Conservation (phyloP, 2,797 vertebrate species). For the Muscicapa striata region DNA sequence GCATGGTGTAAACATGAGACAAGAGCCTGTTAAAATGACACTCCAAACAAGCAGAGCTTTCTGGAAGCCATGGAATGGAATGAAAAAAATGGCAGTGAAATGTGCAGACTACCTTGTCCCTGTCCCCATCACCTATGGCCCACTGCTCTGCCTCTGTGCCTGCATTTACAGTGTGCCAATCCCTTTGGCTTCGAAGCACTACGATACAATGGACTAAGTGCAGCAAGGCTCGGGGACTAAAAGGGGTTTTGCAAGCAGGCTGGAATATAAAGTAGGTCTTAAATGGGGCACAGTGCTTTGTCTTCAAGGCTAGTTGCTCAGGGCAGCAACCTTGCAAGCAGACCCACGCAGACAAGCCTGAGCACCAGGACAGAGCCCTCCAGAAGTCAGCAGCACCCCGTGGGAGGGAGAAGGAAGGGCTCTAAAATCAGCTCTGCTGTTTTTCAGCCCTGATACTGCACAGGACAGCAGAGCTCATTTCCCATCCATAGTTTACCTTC, state of each 20-base stretch:
- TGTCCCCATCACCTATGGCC: background rate
- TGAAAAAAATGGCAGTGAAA: background rate
- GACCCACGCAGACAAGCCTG: background rate
- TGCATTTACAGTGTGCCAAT: background rate
- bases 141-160: background rate
- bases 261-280: slow-evolving; percentile 56
- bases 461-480: background rate
- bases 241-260: background rate
- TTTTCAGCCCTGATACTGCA: background rate
- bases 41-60: background rate
- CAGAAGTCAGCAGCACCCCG: background rate
- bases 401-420: background rate
- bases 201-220: background rate
- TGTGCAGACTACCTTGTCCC: background rate
- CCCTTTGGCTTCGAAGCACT: background rate
- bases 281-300: slow-evolving; percentile 50
- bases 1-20: background rate
- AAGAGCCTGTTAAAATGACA: background rate
- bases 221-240: background rate
- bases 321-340: slow-evolving; percentile 7
- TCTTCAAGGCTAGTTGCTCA: slow-evolving; percentile 10
- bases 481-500: background rate
- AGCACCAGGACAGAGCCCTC: background rate
- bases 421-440: background rate
- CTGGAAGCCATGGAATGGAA: background rate